Evolutionary conservation across 2,888 invertebrate species (phyloP).

Genomic region (Agonopterix arenella): DNA sequence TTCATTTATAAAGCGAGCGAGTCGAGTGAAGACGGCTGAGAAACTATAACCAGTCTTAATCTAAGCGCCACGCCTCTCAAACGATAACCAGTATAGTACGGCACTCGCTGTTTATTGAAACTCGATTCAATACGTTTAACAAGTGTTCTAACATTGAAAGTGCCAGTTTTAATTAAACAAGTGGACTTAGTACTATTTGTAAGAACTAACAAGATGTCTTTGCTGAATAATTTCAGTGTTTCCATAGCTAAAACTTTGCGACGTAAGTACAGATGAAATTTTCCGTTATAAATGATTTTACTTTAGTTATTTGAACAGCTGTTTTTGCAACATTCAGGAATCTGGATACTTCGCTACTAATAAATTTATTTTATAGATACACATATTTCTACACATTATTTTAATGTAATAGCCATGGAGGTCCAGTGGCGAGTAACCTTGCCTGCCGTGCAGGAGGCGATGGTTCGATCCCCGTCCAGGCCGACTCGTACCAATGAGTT

Average conservation of each 20-base stretch:
- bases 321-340: background rate
- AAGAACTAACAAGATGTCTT: slow-evolving; percentile 40
- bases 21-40: background rate
- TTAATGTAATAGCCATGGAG: too few species aligned
- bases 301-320: background rate
- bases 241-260: slow-evolving; percentile 53
- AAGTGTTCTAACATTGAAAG: background rate
- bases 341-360: background rate
- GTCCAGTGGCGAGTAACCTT: too few species aligned
- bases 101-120: slow-evolving; percentile 1
- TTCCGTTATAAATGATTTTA: background rate
- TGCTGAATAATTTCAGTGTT: slow-evolving; percentile 62
- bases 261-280: slow-evolving; percentile 45
- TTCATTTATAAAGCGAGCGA: slow-evolving; percentile 2
- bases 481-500: too few species aligned
- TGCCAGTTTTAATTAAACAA: slow-evolving; percentile 5
- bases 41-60: slow-evolving; percentile 22
- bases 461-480: too few species aligned
- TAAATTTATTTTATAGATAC: too few species aligned
- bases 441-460: too few species aligned
- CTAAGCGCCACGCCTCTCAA: slow-evolving; percentile 44
- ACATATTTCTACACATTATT: too few species aligned
- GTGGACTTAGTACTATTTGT: slow-evolving; percentile 13
- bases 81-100: slow-evolving; percentile 13
- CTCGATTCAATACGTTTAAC: background rate